These are phyloP conservation scores for Tringa solitaria DNA, from an alignment of 2,113 vertebrate genomes.

Conservation along the genomic window DNA sequence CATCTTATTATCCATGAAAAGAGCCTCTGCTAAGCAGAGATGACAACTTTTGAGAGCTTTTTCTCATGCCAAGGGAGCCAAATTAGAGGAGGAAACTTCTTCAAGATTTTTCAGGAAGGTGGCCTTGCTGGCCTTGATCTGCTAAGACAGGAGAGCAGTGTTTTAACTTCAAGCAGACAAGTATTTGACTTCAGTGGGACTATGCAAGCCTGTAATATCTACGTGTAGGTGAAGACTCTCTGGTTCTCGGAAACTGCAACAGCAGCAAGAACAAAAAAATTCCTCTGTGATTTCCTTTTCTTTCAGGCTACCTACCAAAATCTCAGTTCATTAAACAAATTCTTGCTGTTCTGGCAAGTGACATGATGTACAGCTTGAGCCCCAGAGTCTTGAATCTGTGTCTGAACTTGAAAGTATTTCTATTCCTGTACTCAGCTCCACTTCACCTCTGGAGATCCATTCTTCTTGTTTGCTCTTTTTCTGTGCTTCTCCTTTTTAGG, in stretches of 20 bases:
- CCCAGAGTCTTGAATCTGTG: neutral
- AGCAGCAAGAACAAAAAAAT: neutral
- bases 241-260: neutral
- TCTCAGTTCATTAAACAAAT: neutral
- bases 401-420: neutral
- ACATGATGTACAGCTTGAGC: neutral
- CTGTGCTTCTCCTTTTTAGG: neutral
- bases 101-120: neutral
- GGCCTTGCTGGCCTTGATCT: neutral
- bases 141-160: neutral
- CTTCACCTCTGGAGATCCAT: neutral
- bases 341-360: neutral
- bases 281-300: neutral
- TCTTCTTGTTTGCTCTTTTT: neutral
- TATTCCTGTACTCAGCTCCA: neutral
- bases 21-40: neutral
- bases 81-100: neutral
- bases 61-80: neutral
- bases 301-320: neutral
- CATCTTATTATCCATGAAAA: neutral
- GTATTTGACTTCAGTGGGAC: neutral
- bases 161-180: neutral
- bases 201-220: neutral
- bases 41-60: neutral
- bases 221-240: neutral